phyloP scores from a whole-genome alignment of 64 coral and sea anemone genomes.

The Montipora cactus region DNA sequence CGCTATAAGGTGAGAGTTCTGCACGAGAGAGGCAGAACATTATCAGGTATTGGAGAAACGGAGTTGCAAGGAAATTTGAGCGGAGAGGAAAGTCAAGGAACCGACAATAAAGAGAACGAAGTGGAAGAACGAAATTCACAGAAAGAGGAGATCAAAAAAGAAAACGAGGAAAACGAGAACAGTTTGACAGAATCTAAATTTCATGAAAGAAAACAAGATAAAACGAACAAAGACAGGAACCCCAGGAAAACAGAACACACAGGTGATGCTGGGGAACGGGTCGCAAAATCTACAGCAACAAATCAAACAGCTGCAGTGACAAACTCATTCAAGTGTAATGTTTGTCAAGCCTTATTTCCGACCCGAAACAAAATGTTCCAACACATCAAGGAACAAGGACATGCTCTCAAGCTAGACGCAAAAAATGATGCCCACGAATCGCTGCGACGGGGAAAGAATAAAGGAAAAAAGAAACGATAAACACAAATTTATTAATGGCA shows the following conservation, averaged over 20 bases:
- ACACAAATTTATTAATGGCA: neutral
- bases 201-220: neutral
- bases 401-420: constrained; percentile 73
- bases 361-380: constrained; percentile 97
- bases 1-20: constrained; percentile 84
- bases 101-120: neutral
- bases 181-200: neutral
- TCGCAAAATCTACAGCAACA: constrained; percentile 3
- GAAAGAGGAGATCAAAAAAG: neutral
- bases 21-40: constrained; percentile 58
- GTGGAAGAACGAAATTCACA: neutral
- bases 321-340: constrained; percentile 76
- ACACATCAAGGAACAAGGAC: constrained; percentile 91
- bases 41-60: constrained; percentile 73
- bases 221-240: constrained; percentile 4
- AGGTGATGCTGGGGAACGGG: neutral
- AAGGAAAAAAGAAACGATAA: constrained; percentile 85
- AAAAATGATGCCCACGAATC: neutral
- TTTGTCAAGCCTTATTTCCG: constrained; percentile 72
- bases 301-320: constrained; percentile 18
- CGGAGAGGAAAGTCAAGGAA: constrained; percentile 6
- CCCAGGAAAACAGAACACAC: neutral
- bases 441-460: constrained; percentile 57
- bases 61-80: constrained; percentile 21
- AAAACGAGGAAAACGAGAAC: constrained; percentile 1